Evolutionary conservation across 2,888 invertebrate species (phyloP), one percentile per base, ranked within the genome.

Genomic region (Nomada goodeniana): DNA sequence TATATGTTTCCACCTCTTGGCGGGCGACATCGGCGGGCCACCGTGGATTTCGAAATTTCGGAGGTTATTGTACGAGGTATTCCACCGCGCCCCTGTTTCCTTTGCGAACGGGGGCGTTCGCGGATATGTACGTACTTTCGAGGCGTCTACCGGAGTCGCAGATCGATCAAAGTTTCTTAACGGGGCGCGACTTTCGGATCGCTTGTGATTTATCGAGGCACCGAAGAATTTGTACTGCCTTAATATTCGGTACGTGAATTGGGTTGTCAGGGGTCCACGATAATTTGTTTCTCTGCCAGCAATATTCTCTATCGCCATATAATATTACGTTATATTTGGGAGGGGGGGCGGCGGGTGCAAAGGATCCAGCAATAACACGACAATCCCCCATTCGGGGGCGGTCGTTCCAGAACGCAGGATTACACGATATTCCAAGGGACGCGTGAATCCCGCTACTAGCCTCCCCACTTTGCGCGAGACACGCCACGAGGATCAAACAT

Each of bases 281-380:
- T 42, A 36, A 59, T 42, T 74, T 23, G 11, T 13, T 52, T 2
- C 23, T 29, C 7, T 52, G 52, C 42, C 15, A 57, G 36, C 36
- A 36, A 36, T 36, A 26, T 13, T 26, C 53, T 5, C 13, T 26
- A 13, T 18, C 36, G 26, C 36, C 65, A 47, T 55, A n/a, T 57
- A 23, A 10, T 53, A 53, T 60, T 29, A 44, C n/a, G 61, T 72
- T 59, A 59, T 36, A 73, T 59, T 26, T 42, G 13, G 50, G 13
- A 50, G 47, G 47, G 3, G 47, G 47, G 47, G 15, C 0, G 10
- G 47, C 15, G 47, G 47, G 26, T 20, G 55, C 55, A 75, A 26
- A 50, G 26, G 64, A 36, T 74, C 74, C 50, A 52, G 57, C 26
- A 77, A 73, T 64, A 74, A 74, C 75, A 52, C 64, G 76, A 73